A percentile compares a stretch with the other conserved stretches of the same genome.
phyloP scores from a whole-genome alignment of 2,797 vertebrate genomes.

The Hyperoplus lanceolatus region DNA sequence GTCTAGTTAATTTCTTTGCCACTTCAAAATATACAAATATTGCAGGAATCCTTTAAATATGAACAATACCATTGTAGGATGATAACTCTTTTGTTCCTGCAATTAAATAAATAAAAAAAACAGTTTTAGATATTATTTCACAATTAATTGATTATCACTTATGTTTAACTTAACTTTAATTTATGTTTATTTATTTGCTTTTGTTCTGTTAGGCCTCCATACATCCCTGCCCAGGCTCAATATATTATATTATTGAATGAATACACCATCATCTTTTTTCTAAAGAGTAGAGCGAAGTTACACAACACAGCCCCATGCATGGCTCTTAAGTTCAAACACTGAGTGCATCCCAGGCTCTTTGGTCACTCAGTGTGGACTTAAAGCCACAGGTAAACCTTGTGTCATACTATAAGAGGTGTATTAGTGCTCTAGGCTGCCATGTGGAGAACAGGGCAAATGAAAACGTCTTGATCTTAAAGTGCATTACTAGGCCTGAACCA shows the following conservation, averaged over 20 bases:
- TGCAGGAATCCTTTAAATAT: too few relatives aligned
- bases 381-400: background rate
- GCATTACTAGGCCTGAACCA: constrained; percentile 10
- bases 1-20: too few relatives aligned
- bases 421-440: background rate
- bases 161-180: background rate
- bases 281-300: constrained; percentile 4
- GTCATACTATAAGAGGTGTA: background rate
- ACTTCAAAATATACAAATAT: too few relatives aligned
- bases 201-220: background rate
- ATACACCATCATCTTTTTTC: background rate
- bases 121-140: background rate
- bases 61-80: too few relatives aligned
- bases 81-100: too few relatives aligned
- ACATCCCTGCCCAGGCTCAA: background rate
- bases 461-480: constrained; percentile 28
- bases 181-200: background rate
- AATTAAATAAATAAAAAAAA: too few relatives aligned
- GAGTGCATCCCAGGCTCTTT: constrained; percentile 6
- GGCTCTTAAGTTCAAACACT: background rate
- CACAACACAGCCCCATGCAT: background rate
- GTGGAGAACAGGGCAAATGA: constrained; percentile 9
- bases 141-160: background rate
- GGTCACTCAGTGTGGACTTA: constrained; percentile 4
- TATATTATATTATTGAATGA: background rate